Conservation (phyloP, 2,888 invertebrate genomes). For the Tenthredo notha region DNA sequence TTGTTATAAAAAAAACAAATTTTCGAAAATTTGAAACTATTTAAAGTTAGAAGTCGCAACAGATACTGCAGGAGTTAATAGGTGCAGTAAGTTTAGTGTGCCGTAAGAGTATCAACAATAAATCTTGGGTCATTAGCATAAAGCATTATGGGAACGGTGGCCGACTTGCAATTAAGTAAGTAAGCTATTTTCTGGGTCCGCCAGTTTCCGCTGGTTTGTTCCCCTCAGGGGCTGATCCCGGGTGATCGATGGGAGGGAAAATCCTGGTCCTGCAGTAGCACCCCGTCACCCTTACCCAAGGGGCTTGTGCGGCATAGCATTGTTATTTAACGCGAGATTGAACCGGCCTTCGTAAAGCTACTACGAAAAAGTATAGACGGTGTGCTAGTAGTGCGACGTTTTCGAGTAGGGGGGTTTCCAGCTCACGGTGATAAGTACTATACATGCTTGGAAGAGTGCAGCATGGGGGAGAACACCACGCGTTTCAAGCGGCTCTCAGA, state of each 20-base stretch:
- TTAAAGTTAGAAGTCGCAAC: constrained; percentile 53
- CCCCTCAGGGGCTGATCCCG: constrained; percentile 62
- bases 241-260: constrained; percentile 67
- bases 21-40: neutral
- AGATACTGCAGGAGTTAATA: constrained; percentile 55
- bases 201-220: constrained; percentile 52
- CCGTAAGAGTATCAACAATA: constrained; percentile 58
- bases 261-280: constrained; percentile 4
- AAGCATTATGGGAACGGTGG: constrained; percentile 69
- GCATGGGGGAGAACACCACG: neutral
- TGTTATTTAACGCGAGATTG: constrained; percentile 66
- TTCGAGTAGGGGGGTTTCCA: neutral
- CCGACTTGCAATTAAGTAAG: constrained; percentile 72
- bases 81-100: constrained; percentile 8
- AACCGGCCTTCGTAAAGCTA: constrained; percentile 52
- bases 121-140: constrained; percentile 71
- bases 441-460: neutral
- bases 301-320: constrained; percentile 59
- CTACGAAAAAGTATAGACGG: neutral
- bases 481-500: neutral
- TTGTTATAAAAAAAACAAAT: neutral
- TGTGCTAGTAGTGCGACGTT: neutral
- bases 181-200: constrained; percentile 63
- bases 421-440: constrained; percentile 5
- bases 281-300: constrained; percentile 58